Evolutionary conservation across 2,113 vertebrate genomes (phyloP).

Genomic region (Phalacrocorax brasilianus): DNA sequence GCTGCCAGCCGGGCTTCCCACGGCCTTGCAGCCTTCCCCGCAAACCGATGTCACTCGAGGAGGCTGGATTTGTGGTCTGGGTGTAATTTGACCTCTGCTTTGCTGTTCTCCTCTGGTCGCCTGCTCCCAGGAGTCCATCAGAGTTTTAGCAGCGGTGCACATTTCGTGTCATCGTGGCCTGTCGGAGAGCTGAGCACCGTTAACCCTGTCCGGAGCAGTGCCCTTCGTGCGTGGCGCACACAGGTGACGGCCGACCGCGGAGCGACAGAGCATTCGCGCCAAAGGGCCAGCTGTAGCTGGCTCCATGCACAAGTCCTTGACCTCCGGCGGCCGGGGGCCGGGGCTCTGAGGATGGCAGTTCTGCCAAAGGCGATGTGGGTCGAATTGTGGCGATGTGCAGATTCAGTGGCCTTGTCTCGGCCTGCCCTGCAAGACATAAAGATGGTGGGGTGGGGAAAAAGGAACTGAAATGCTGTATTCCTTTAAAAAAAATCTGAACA

Average conservation of each 20-base stretch:
- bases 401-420: rapidly evolving
- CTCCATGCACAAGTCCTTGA: rapidly evolving
- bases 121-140: not conserved
- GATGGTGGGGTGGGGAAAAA: too few relatives aligned
- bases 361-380: rapidly evolving
- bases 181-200: rapidly evolving
- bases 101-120: not conserved
- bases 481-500: not conserved
- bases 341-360: not conserved
- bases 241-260: not conserved
- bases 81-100: not conserved
- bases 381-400: rapidly evolving
- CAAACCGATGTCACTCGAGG: not conserved
- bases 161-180: not conserved
- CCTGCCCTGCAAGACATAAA: not conserved
- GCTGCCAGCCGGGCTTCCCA: not conserved
- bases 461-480: not conserved
- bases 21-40: rapidly evolving
- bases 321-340: rapidly evolving
- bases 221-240: rapidly evolving
- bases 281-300: rapidly evolving
- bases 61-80: not conserved
- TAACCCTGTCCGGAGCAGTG: not conserved
- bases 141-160: not conserved
- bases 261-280: not conserved